Evolutionary conservation across 2,113 vertebrate genomes (phyloP), one percentile per base, ranked within the genome.

Genomic region (Oenanthe melanoleuca): DNA sequence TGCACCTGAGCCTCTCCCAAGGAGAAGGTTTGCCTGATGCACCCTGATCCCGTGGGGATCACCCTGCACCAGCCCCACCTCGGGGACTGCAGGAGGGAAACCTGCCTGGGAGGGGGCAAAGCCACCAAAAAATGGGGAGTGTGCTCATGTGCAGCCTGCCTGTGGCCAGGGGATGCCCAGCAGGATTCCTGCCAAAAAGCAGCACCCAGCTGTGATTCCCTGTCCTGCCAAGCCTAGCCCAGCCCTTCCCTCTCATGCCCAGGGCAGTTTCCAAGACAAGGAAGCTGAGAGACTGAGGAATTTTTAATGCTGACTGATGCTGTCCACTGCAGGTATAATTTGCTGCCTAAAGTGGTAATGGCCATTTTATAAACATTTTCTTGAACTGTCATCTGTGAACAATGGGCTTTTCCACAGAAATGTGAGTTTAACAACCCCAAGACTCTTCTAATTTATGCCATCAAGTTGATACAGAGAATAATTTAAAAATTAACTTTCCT

Each of bases 331-430:
- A 88, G 83, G 52, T 93, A 89, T 61, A 91, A 93, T 88, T 92
- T 84, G 75, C 72, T 2, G 5, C 56, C 53, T 83, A 74, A 71
- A 80, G 69, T 61, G 7, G 2, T 89, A 89, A 92, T 78, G 86
- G 56, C 22, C 28, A 50, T 87, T 95, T 86, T 53, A 74, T 45
- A 65, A 21, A 79, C 49, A 45, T 92, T 89, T 94, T 86, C 83
- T 67, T 56, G 80, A 67, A 74, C 63, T 13, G 0, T 77, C 59
- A 67, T 52, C 75, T 15, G 1, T 81, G 88, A 92, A 93, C 94
- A 93, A 90, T 81, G 75, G 49, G 29, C n/a, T 97, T 93, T 90
- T 88, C 60, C 50, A 50, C 44, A 79, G 87, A 94, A 93, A 82
- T 70, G 38, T 6, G 12, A 85, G 45, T 70, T 89, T 91, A 93